Conservation (phyloP, 2,797 vertebrate species). For the Phylloscopus collybita region DNA sequence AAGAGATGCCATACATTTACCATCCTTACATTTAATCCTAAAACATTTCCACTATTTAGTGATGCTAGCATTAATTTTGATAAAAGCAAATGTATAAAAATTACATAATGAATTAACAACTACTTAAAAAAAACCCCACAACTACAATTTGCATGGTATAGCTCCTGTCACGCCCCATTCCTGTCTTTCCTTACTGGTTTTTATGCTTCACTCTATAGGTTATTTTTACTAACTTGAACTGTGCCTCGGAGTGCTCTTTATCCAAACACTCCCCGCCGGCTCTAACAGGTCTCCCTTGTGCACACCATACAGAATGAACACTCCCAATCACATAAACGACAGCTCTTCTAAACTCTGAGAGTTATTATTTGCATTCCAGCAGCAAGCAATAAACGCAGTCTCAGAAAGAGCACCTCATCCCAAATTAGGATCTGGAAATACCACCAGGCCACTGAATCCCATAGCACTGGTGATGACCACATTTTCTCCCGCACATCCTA, state of each 20-base stretch:
- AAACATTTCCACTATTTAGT: neutral
- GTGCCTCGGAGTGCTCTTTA: neutral
- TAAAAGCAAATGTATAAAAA: neutral
- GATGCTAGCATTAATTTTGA: accelerated
- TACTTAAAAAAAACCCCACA: neutral
- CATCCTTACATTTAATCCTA: neutral
- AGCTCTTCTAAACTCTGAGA: neutral
- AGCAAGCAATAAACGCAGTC: neutral
- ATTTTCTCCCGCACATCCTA: neutral
- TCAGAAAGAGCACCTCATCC: neutral
- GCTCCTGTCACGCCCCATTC: neutral
- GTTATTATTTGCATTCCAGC: neutral
- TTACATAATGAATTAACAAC: neutral
- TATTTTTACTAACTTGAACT: neutral
- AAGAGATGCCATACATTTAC: neutral
- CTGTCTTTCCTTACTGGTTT: neutral
- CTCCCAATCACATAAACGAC: accelerated
- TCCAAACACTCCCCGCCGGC: neutral
- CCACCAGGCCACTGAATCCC: neutral
- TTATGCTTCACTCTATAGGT: neutral
- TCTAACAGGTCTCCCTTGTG: neutral
- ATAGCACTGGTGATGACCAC: accelerated
- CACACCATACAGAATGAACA: neutral
- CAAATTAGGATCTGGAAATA: neutral
- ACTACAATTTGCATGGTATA: neutral